phyloP scores from a whole-genome alignment of 1,140 invertebrate genomes.

The Hesperophylax magnus region DNA sequence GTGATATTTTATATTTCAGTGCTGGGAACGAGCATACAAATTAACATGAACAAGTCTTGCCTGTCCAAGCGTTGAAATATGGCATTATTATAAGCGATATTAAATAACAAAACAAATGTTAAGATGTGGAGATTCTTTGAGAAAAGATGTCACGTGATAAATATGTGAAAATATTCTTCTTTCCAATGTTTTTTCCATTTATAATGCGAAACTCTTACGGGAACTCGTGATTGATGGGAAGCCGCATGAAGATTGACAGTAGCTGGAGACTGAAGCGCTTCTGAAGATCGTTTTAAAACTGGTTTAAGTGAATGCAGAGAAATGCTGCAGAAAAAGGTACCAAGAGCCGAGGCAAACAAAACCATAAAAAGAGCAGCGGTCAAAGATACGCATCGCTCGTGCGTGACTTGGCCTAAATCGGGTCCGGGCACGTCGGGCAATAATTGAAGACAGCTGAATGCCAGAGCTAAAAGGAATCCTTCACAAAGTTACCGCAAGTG shows the following conservation, averaged over 20 bases:
- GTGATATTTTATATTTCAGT: too few species aligned
- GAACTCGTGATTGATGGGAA: background rate
- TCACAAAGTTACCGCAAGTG: background rate
- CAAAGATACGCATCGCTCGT: conserved; percentile 13
- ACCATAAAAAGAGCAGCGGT: background rate
- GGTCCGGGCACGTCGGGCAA: background rate
- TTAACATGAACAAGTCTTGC: too few species aligned
- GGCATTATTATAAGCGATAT: too few species aligned
- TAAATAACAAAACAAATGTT: too few species aligned
- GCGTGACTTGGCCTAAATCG: conserved; percentile 16
- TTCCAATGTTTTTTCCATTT: too few species aligned
- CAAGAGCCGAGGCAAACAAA: background rate
- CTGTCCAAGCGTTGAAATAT: too few species aligned
- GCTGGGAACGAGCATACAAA: too few species aligned
- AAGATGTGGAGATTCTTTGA: too few species aligned
- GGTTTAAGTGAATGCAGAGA: conserved; percentile 9
- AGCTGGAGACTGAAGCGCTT: background rate
- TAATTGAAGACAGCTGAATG: background rate
- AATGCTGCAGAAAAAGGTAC: background rate
- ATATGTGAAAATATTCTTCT: too few species aligned
- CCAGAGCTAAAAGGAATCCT: background rate
- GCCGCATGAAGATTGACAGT: background rate
- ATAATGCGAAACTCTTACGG: too few species aligned
- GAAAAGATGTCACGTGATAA: too few species aligned
- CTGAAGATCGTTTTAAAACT: conserved; percentile 1